Conservation (phyloP, 2,797 vertebrate species). For the Balearica regulorum region DNA sequence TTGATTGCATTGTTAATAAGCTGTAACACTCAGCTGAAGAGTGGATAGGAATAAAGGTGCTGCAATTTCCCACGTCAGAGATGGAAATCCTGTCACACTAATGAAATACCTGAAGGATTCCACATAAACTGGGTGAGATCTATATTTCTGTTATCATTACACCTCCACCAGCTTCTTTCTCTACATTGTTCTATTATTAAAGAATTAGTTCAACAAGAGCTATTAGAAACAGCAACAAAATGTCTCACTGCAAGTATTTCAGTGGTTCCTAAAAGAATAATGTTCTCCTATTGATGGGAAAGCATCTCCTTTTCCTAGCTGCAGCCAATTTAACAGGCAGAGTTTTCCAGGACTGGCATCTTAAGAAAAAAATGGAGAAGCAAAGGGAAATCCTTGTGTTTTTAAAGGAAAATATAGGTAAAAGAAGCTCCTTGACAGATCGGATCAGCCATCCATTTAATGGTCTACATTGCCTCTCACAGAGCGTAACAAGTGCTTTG, state of each 20-base stretch:
- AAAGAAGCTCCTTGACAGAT: not conserved
- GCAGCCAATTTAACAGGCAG: not conserved
- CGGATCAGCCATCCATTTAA: not conserved
- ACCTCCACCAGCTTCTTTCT: not conserved
- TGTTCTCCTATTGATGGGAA: not conserved
- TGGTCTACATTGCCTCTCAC: not conserved
- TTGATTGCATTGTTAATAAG: not conserved
- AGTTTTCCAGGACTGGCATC: not conserved
- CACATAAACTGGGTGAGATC: not conserved
- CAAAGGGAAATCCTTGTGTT: not conserved
- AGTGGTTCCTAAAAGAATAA: not conserved
- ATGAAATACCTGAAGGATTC: not conserved
- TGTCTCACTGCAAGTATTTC: not conserved
- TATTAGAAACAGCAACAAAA: not conserved
- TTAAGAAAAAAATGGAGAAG: not conserved
- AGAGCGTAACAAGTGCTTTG: not conserved
- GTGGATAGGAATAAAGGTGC: not conserved
- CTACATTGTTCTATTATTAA: not conserved
- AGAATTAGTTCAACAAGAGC: not conserved
- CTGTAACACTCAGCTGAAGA: not conserved
- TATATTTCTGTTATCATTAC: not conserved
- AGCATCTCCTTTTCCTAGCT: not conserved
- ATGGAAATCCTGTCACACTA: not conserved
- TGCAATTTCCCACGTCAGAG: not conserved
- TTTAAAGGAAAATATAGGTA: not conserved